Base-by-base conservation (phyloP, 2,888 invertebrate species). In the Iselma pallidipennis region DNA sequence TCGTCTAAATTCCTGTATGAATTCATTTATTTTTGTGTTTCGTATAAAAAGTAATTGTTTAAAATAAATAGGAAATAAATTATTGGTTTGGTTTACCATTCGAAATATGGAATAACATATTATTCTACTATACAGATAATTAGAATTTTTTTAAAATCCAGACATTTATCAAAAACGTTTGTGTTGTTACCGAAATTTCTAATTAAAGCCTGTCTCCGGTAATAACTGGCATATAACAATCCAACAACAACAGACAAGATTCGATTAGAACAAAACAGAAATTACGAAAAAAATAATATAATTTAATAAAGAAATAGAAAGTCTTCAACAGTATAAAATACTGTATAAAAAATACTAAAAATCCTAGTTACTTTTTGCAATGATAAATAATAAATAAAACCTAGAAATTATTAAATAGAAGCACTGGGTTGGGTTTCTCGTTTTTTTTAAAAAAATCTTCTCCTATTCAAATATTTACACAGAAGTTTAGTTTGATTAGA, bases 51-150 rank as follows among this genome's bases (percentile, higher is more conserved):
- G 58, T 58, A 57, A 50, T 51, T 12, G 49, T 45, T 33, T 16
- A 37, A 42, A 62, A 62, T 62, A 62, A 62, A 62, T 62, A 61
- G 52, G n/a, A 60, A 62, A 62, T 62, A 62, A 62, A 62, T 62
- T 55, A 61, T 49, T 25, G 28, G 52, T 60, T 58, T 33, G 42
- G n/a, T n/a, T 37, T 51, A n/a, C 51, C 51, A 55, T 42, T 57
- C 48, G 29, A 52, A 53, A 61, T 37, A 53, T 55, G 55, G 57
- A 61, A 61, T 57, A 29, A 59, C 45, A 45, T 33, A 52, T 28
- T n/a, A 50, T 51, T 45, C 48, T 33, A 50, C 56, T 61, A 50
- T 54, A 61, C 61, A 61, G 26, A 48, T 45, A 26, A 50, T 16
- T 49, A 48, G 55, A 57, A 57, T 57, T 51, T 52, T 42, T 25